Conservation (phyloP, 2,113 vertebrate species). For the Uria aalge region DNA sequence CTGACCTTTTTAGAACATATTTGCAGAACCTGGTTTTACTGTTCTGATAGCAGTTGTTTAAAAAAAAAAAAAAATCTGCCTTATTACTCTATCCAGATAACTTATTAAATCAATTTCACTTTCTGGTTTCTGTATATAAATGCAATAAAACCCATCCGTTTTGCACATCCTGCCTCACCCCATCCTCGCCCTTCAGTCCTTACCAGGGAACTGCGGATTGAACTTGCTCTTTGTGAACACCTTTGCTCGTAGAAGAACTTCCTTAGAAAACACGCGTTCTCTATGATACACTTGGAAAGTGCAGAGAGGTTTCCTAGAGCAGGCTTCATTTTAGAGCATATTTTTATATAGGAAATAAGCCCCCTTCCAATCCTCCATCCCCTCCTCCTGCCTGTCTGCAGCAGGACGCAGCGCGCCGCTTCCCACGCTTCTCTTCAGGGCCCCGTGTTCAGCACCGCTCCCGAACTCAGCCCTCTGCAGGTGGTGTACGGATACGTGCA, state of each 20-base stretch:
- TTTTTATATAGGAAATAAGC: constrained; percentile 11
- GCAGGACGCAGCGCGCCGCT: not conserved
- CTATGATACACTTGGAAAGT: not conserved
- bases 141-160: constrained; percentile 29
- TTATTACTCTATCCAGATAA: not conserved
- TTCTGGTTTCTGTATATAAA: constrained; percentile 2
- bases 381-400: not conserved
- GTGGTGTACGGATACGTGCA: not conserved
- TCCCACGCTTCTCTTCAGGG: not conserved
- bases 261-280: not conserved
- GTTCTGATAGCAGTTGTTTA: not conserved
- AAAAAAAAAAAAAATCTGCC: not conserved
- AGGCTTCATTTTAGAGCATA: not conserved
- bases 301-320: not conserved
- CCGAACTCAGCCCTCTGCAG: not conserved
- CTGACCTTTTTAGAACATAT: not conserved
- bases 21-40: not conserved
- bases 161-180: constrained; percentile 16
- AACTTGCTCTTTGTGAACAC: not conserved
- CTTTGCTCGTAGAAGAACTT: not conserved
- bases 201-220: not conserved
- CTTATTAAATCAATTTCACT: not conserved
- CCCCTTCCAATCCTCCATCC: not conserved
- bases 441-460: not conserved
- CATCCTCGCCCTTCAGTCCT: not conserved